A percentile compares a stretch with the other conserved stretches of the same genome.
These are phyloP conservation scores for Diadema setosum DNA, from an alignment of 35 echinoderm and acorn worm species.

Conservation along the genomic window DNA sequence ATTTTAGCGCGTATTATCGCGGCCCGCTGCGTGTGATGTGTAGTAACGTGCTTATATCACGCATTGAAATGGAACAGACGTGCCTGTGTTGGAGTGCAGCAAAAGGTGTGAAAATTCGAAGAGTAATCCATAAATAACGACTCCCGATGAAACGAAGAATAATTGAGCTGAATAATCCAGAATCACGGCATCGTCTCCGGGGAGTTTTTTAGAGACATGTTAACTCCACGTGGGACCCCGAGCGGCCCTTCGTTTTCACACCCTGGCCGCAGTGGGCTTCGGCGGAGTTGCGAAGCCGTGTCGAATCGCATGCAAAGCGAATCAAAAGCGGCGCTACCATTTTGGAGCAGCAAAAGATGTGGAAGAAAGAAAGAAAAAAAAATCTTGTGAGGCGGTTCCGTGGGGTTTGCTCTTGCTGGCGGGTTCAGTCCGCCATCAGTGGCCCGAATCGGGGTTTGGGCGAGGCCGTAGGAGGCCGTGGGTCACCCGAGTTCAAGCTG, in stretches of 20 bases:
- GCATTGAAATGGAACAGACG: slow-evolving; percentile 14
- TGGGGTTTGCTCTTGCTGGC: background rate
- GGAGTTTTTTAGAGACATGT: slow-evolving; percentile 9
- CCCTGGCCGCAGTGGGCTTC: background rate
- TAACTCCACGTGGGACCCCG: background rate
- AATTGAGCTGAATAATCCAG: slow-evolving; percentile 26
- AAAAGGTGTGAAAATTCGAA: background rate
- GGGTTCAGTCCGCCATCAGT: background rate
- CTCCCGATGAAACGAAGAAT: background rate
- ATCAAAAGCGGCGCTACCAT: too few species aligned
- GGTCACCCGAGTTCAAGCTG: slow-evolving; percentile 12
- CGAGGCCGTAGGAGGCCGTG: slow-evolving; percentile 5
- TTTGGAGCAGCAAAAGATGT: background rate
- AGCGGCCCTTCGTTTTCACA: slow-evolving; percentile 17
- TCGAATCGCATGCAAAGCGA: background rate
- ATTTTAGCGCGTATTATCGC: too few species aligned
- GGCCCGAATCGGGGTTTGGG: background rate
- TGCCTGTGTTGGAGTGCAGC: background rate
- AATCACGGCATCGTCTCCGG: slow-evolving; percentile 1
- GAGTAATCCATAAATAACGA: slow-evolving; percentile 22
- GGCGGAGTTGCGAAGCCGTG: background rate
- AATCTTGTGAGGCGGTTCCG: slow-evolving; percentile 3
- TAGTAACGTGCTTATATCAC: too few species aligned
- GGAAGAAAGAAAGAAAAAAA: background rate
- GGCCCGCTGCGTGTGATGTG: too few species aligned